Evolutionary conservation across 2,113 vertebrate genomes (phyloP).

Genomic region (Ctenomys sociabilis): DNA sequence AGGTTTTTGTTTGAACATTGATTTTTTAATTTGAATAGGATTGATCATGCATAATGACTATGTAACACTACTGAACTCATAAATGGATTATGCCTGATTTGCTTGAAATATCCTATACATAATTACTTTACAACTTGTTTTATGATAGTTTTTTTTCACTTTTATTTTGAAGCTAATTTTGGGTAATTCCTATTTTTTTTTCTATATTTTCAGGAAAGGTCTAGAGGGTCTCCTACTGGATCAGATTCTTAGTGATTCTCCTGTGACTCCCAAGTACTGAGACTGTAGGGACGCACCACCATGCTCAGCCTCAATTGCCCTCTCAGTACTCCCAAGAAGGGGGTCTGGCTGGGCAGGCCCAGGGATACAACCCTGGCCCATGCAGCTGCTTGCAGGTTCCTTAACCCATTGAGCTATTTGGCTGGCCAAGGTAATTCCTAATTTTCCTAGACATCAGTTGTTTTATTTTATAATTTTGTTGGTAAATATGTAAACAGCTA

Average conservation of each 20-base stretch:
- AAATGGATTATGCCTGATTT: not conserved
- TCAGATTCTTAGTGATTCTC: no score
- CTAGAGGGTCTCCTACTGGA: no score
- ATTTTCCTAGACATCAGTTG: not conserved
- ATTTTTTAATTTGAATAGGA: not conserved
- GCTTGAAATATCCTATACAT: not conserved
- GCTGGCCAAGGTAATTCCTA: not conserved
- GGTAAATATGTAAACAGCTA: not conserved
- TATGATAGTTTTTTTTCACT: not conserved
- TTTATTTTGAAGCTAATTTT: not conserved
- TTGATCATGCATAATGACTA: not conserved
- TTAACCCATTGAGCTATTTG: no score
- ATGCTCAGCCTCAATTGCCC: no score
- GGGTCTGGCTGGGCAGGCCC: no score
- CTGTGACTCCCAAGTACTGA: no score
- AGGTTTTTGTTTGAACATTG: not conserved
- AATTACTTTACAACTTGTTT: not conserved
- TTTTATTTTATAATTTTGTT: not conserved
- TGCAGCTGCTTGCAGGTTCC: no score
- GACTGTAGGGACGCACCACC: no score
- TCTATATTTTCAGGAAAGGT: no score
- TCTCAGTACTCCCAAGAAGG: no score
- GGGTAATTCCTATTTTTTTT: not conserved
- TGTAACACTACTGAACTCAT: not conserved
- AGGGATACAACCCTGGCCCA: no score